Evolutionary conservation across 2,888 invertebrate genomes (phyloP).

Genomic region (Tipula unca): DNA sequence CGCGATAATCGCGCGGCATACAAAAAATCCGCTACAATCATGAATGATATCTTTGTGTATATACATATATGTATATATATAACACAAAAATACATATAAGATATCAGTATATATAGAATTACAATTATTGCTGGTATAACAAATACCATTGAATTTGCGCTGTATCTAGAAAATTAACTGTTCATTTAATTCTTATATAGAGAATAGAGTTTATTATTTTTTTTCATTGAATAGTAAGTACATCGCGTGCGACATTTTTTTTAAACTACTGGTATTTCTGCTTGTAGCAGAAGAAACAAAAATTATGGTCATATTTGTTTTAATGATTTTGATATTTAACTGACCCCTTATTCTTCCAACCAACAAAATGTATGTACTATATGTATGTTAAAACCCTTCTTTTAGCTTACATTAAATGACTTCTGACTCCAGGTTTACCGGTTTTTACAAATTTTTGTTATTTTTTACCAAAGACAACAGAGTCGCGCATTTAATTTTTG

Average conservation of each 20-base stretch:
- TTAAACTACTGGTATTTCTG: background rate
- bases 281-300: background rate
- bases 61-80: too few relatives aligned
- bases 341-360: background rate
- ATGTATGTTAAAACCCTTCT: background rate
- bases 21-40: background rate
- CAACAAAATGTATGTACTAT: background rate
- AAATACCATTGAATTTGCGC: background rate
- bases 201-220: too few relatives aligned
- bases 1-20: background rate
- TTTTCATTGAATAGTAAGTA: background rate
- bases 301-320: background rate
- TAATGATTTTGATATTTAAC: background rate
- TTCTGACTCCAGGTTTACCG: background rate
- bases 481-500: background rate
- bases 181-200: background rate
- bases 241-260: background rate
- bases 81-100: background rate
- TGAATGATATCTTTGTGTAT: background rate
- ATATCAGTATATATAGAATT: background rate
- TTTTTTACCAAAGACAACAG: background rate
- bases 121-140: background rate
- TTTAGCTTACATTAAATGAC: background rate
- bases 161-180: background rate
- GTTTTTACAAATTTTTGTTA: background rate